Base-by-base conservation (phyloP, 2,797 vertebrate species). In the Helarctos malayanus region DNA sequence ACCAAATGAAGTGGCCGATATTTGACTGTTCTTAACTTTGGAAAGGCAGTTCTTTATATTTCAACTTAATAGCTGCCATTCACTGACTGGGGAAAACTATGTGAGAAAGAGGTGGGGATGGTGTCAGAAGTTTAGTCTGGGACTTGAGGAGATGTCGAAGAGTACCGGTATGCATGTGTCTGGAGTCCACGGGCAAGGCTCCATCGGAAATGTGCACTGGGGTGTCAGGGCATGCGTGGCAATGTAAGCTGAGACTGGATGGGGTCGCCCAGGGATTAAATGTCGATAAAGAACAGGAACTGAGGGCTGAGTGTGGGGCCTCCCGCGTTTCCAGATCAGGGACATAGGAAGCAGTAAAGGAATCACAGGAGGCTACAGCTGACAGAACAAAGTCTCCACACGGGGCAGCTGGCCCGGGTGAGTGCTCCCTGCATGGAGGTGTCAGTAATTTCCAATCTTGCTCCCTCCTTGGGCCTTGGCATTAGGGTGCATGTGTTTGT, bases 31-130 rank as follows among this genome's bases (percentile, higher is more conserved):
- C 82, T 85, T 79, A 54, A 94, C 19, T 89, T 32, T 16, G 29
- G 45, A 75, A 47, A 75, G 45, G 19, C 29, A 56, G 89, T 89
- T 73, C 83, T 61, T 56, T 63, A 11, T 57, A 87, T 92, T 93
- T 95, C 61, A 56, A 61, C 19, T 92, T 90, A 76, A 49, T 63
- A n/a, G 25, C 25, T 95, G 69, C n/a, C 65, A n/a, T 76, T 97
- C 93, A 73, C 49, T 45, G 47, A 84, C 57, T 45, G 11, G 65
- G 73, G 38, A 94, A 90, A 83, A 68, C 59, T 65, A 9, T n/a
- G 11, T 59, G 52, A 86, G 18, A 83, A 79, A 41, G 79, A 71
- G 80, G 45, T 38, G 3, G 38, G 73, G 35, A 19, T 7, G 5
- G 45, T 68, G 13, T 73, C 84, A 84, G 71, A 92, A 76, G 32